Evolutionary conservation across 2,888 invertebrate species (phyloP).

Genomic region (Caenorhabditis drosophilae): DNA sequence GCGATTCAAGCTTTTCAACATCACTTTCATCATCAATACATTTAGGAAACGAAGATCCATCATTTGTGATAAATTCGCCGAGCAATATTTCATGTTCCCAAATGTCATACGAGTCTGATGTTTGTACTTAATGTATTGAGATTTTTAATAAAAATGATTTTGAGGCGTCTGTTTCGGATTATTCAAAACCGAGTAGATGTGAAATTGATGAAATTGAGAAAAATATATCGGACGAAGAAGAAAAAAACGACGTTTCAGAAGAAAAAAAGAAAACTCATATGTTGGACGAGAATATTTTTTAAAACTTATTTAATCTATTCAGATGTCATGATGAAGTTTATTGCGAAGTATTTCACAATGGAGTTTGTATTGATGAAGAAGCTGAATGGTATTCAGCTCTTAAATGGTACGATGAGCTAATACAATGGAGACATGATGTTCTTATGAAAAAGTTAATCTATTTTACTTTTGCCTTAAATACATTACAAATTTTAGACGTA

Average conservation of each 20-base stretch:
- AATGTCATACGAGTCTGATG: no score
- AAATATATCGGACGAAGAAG: no score
- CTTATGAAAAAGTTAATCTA: constrained; percentile 7
- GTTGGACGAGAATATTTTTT: background rate
- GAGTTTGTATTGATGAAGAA: constrained; percentile 10
- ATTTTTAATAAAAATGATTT: no score
- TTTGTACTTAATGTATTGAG: no score
- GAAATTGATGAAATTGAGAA: background rate
- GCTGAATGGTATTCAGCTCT: constrained; percentile 11
- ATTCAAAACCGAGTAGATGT: constrained; percentile 7
- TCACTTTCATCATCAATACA: background rate
- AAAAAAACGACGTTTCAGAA: constrained; percentile 1
- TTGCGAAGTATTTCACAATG: constrained; percentile 15
- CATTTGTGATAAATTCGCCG: no score
- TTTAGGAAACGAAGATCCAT: no score
- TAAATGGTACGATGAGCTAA: constrained; percentile 27
- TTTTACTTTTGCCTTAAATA: background rate
- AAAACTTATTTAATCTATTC: background rate
- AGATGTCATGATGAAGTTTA: constrained; percentile 26
- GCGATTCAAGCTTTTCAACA: background rate
- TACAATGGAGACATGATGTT: constrained; percentile 34
- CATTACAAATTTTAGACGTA: constrained; percentile 5
- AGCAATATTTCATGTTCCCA: no score
- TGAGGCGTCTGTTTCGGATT: background rate
- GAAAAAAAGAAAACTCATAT: constrained; percentile 1